Base-by-base conservation (phyloP, 2,797 vertebrate genomes). In the Cygnus olor region DNA sequence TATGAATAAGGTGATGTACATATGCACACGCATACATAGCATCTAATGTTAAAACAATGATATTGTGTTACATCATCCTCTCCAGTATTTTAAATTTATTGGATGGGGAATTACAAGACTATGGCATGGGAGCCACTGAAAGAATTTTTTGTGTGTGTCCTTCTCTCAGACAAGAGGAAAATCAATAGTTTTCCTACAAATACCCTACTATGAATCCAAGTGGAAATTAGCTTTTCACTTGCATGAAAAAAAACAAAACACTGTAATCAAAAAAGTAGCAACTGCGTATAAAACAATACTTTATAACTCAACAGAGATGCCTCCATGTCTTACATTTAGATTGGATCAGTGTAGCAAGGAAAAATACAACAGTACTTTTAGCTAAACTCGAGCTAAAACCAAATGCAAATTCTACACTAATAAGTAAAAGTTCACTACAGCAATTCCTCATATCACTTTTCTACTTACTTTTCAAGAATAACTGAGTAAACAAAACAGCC, bases 111-210 rank as follows among this genome's bases (percentile, higher is more conserved):
- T 40, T 45, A n/a, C 32, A 47, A 70, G 30, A 24, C 32, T 64
- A 16, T 0, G 0, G 10, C 44, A 45, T 4, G 11, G 60, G 38
- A 76, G 10, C 17, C 74, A 32, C 25, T 25, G 54, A 57, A 5
- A 74, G 34, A 36, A 70, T 36, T 12, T 83, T 54, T 11, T 69
- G 63, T 24, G 70, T 81, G 56, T 82, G 56, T 30, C 17, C 38
- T 38, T 57, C 54, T 28, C 61, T 64, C 54, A 61, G 58, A 15
- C 1, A 3, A 40, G 8, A 34, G 17, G 6, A 9, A 42, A 20
- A 12, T 30, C 53, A 32, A 65, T 22, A 83, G 54, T 88, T 54
- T n/a, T 86, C 82, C 58, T 51, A 60, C 15, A 47, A 51, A 76
- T 24, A 20, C 3, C 38, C 69, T 51, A 34, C 10, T 40, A 78